Percentiles rank a stretch among this genome's conserved stretches.
phyloP scores from a whole-genome alignment of 1,140 invertebrate genomes.

The Anoplophora glabripennis region DNA sequence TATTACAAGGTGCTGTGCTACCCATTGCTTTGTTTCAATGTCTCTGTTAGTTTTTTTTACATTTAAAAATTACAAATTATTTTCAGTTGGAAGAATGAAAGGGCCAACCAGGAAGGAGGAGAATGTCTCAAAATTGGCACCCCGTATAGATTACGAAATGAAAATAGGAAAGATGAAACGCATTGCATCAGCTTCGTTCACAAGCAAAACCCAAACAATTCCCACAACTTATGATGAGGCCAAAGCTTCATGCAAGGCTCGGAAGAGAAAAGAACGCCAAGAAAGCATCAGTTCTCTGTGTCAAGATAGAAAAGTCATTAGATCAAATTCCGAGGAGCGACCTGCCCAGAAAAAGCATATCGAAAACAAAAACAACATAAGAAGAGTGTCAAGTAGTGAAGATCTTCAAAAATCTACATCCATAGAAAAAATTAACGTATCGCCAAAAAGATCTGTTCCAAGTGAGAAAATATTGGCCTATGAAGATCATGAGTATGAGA shows the following conservation, averaged over 20 bases:
- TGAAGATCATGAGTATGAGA: slow-evolving; percentile 45
- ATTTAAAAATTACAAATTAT: too few relatives aligned
- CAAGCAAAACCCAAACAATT: background rate
- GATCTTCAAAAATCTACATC: slow-evolving; percentile 54
- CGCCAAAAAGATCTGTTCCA: slow-evolving; percentile 11
- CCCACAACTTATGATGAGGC: slow-evolving; percentile 42
- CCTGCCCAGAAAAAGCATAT: slow-evolving; percentile 48
- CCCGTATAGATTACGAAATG: slow-evolving; percentile 5
- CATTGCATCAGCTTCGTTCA: background rate
- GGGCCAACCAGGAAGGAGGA: slow-evolving; percentile 40
- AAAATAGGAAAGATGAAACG: slow-evolving; percentile 20
- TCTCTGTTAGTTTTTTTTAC: too few relatives aligned
- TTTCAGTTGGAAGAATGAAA: slow-evolving; percentile 39
- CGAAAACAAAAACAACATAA: slow-evolving; percentile 52
- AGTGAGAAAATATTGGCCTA: slow-evolving; percentile 28
- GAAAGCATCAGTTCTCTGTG: slow-evolving; percentile 62
- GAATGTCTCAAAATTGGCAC: background rate
- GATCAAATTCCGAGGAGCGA: slow-evolving; percentile 68
- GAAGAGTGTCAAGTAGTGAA: slow-evolving; percentile 64
- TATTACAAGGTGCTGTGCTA: too few relatives aligned
- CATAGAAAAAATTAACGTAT: slow-evolving; percentile 21
- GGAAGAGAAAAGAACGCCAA: slow-evolving; percentile 75
- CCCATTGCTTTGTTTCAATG: too few relatives aligned
- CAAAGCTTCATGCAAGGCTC: slow-evolving; percentile 46
- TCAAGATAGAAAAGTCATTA: slow-evolving; percentile 71